These are phyloP conservation scores for Megastigmus dorsalis DNA, from an alignment of 2,888 invertebrate genomes.

Conservation along the genomic window DNA sequence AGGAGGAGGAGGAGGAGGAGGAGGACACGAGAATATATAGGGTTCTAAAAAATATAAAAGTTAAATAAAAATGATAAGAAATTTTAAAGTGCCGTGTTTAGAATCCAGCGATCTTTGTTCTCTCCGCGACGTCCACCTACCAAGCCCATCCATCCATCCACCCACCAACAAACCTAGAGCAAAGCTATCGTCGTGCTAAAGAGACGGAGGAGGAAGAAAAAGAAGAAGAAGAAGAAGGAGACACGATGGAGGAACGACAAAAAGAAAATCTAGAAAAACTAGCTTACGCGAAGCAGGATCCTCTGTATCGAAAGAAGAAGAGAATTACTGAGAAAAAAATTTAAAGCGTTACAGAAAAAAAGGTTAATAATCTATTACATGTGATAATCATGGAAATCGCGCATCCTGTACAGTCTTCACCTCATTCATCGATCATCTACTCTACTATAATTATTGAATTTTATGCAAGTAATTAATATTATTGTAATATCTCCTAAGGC, in stretches of 20 bases:
- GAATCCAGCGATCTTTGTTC: slow-evolving; percentile 35
- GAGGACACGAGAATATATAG: slow-evolving; percentile 28
- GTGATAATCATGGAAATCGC: slow-evolving; percentile 78
- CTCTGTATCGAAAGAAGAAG: slow-evolving; percentile 40
- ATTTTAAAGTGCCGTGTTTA: slow-evolving; percentile 45
- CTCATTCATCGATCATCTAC: slow-evolving; percentile 82
- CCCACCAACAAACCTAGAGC: slow-evolving; percentile 35
- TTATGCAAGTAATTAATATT: slow-evolving; percentile 60
- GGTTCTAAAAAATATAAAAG: slow-evolving; percentile 29
- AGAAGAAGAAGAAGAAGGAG: slow-evolving; percentile 24
- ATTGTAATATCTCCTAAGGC: slow-evolving; percentile 55
- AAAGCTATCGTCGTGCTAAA: slow-evolving; percentile 15
- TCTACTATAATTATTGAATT: slow-evolving; percentile 77
- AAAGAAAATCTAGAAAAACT: slow-evolving; percentile 33
- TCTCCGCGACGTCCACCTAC: slow-evolving; percentile 42
- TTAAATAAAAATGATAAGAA: no score
- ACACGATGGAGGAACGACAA: no score
- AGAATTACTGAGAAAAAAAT: slow-evolving; percentile 55
- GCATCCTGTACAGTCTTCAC: slow-evolving; percentile 79
- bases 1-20: neutral
- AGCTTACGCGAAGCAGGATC: slow-evolving; percentile 35
- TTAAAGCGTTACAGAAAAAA: slow-evolving; percentile 54
- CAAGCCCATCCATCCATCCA: slow-evolving; percentile 41
- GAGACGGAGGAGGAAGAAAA: neutral
- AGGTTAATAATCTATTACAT: slow-evolving; percentile 80